Evolutionary conservation across 2,113 vertebrate genomes (phyloP), one percentile per base, ranked within the genome.

Genomic region (Paracanthobrama guichenoti): DNA sequence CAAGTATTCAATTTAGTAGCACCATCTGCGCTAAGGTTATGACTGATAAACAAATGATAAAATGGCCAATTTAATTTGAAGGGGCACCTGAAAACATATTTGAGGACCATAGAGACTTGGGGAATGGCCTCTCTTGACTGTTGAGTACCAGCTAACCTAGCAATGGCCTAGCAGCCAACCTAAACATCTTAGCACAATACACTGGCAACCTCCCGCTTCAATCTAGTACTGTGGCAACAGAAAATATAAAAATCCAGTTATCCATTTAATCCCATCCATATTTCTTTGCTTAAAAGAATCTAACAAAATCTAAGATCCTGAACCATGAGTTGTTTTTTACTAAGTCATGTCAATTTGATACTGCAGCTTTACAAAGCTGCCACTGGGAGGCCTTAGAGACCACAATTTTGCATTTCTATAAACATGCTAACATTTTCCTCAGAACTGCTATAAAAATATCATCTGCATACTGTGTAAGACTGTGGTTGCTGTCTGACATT

Each of bases 321-420:
- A 69, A 69, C 35, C 66, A 69, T 20, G 0, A 69, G 10, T 53
- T 35, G 12, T 10, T 66, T 80, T 78, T 75, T 26, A 42, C 39
- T 26, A 35, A 66, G 28, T 39, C 16, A n/a, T 48, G 26, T 31
- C 42, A 48, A 9, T 79, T 76, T 0, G 1, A 35, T 60, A 5
- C 22, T 75, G 75, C 60, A 79, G n/a, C 83, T 88, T 44, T 72
- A 46, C 39, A 20, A 6, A 35, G 24, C 16, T 6, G 66, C 91
- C 95, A 92, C 93, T 91, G 86, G 93, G 90, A 90, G 95, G 94
- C 82, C 87, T 88, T 89, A 86, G 90, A 95, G 91, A 95, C 95
- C 93, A 86, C 87, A 88, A 11, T 57, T 87, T 88, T 79, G 82
- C 13, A 11, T 24, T 22, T 71, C 42, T 75, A 3, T 35, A 42